Base-by-base conservation (phyloP, 2,797 vertebrate species). In the Hoplostethus mediterraneus region DNA sequence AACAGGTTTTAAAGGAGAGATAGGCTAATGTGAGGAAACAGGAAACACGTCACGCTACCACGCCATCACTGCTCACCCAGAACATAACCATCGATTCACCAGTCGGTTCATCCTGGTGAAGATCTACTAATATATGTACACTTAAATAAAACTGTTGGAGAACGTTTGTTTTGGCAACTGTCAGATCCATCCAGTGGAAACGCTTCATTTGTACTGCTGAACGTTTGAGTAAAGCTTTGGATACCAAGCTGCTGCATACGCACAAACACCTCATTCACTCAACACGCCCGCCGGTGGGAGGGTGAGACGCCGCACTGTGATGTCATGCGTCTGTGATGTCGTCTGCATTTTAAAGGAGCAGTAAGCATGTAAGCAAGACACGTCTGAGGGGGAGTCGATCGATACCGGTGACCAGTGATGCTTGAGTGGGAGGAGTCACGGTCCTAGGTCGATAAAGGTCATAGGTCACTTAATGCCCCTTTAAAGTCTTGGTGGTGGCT, bases 141-240 rank as follows among this genome's bases (percentile, higher is more conserved):
- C 61, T 66, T 80, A 68, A 69, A 82, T 62, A 13, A 59, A 60
- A n/a, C 71, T n/a, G n/a, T 63, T 58, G 57, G 40, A 45, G 66
- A 58, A 73, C 25, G 28, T 73, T 38, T 65, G 77, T 89, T 90
- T 88, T 92, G 88, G 83, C 86, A 91, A 89, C 83, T 83, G 75
- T 79, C 31, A 77, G 84, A 88, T 68, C 51, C 68, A 55, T 87
- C 84, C 84, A 88, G 73, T 85, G 78, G 81, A 86, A 89, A 45
- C 53, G 6, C 77, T 72, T 74, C 7, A 56, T 56, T 58, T 83
- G 75, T 38, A 69, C 80, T 72, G 66, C 73, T 77, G 58, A 79
- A 71, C 71, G 48, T 73, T 57, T 45, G 48, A 81, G 67, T 66
- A 72, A 72, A 79, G 55, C 85, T 90, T 89, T 88, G 84, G 84